A percentile compares a stretch with the other conserved stretches of the same genome.
Evolutionary conservation across 2,797 vertebrate genomes (phyloP).

Genomic region (Chelon labrosus): DNA sequence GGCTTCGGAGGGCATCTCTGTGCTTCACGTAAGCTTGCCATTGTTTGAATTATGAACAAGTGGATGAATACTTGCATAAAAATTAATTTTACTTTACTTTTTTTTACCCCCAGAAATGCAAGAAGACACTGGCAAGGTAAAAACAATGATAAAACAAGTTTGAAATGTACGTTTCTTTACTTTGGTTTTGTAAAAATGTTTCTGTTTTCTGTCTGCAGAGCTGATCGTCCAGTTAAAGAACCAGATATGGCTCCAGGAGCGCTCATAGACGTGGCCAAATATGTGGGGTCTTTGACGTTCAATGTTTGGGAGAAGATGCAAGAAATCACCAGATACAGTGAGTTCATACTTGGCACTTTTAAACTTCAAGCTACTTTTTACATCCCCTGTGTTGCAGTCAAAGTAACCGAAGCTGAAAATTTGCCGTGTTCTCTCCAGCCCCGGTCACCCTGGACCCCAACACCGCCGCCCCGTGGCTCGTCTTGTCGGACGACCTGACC

Average conservation of each 20-base stretch:
- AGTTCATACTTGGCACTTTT: slow-evolving; percentile 30
- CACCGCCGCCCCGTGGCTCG: slow-evolving; percentile 82
- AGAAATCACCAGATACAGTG: slow-evolving; percentile 73
- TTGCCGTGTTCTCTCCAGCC: slow-evolving; percentile 62
- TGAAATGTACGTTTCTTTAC: not conserved
- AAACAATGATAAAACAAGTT: not conserved
- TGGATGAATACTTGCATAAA: not conserved
- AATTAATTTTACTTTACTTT: not conserved
- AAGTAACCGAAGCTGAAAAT: slow-evolving; percentile 26
- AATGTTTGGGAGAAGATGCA: slow-evolving; percentile 80
- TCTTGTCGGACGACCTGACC: slow-evolving; percentile 79
- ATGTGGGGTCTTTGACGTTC: slow-evolving; percentile 76
- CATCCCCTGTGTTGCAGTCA: slow-evolving; percentile 13
- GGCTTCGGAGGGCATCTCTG: slow-evolving; percentile 54
- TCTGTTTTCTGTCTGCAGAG: slow-evolving; percentile 47
- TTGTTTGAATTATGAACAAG: not conserved
- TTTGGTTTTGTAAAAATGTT: not conserved
- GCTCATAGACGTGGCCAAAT: slow-evolving; percentile 76
- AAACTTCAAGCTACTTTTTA: not conserved
- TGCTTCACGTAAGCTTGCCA: slow-evolving; percentile 72
- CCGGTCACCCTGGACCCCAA: slow-evolving; percentile 83
- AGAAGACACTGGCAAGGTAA: slow-evolving; percentile 69
- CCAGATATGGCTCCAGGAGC: slow-evolving; percentile 51
- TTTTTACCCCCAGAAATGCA: slow-evolving; percentile 70
- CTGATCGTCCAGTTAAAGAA: slow-evolving; percentile 24